phyloP scores from a whole-genome alignment of 35 echinoderm and acorn worm genomes.

The Lytechinus pictus region DNA sequence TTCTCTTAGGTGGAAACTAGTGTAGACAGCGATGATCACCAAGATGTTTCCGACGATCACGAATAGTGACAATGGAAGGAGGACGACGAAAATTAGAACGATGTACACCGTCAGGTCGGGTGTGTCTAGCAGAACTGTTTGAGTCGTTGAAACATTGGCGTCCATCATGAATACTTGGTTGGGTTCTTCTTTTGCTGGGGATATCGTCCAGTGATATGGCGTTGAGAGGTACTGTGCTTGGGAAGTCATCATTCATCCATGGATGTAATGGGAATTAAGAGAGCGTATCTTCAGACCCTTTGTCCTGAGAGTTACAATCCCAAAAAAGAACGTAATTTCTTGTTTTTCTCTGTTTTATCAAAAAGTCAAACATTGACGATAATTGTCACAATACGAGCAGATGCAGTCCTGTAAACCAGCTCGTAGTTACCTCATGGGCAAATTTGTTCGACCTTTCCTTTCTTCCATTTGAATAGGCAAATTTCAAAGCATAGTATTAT shows the following conservation, averaged over 20 bases:
- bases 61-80: not conserved
- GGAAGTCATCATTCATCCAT: no score
- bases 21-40: conserved; percentile 32
- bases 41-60: conserved; percentile 8
- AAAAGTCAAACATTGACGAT: no score
- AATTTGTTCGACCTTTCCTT: not conserved
- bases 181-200: not conserved
- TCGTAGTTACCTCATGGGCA: no score
- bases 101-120: not conserved
- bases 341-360: no score
- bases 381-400: no score
- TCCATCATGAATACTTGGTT: not conserved
- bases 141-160: not conserved
- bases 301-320: no score
- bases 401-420: no score
- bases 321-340: no score
- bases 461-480: no score
- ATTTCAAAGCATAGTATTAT: no score
- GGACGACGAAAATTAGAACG: not conserved
- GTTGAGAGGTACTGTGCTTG: not conserved
- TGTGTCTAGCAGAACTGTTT: not conserved
- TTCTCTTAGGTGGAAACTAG: not conserved
- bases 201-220: not conserved
- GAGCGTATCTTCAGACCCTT: no score
- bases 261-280: no score